Evolutionary conservation across 2,888 invertebrate genomes (phyloP), one percentile per base, ranked within the genome.

Genomic region (Peribatodes rhomboidaria): DNA sequence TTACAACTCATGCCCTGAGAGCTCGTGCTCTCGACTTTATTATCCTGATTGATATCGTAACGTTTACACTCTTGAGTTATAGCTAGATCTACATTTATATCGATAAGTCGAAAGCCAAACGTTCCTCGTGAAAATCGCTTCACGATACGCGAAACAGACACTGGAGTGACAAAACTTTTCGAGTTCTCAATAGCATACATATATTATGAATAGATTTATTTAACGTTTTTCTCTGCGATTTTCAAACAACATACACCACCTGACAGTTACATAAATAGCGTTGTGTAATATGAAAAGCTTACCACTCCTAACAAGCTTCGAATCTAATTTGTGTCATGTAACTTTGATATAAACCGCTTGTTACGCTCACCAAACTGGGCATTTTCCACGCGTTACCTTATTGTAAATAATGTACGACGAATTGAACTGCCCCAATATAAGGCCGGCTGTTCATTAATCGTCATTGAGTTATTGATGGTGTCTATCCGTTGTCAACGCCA

Each of bases 1-100:
- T 86, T 84, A 85, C 83, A 83, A 85, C 81, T 85, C 85, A 86
- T 84, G 85, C 79, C 83, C 80, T 81, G 80, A 82, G 82, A 84
- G 84, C 76, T 84, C 80, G 81, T 82, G 83, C 76, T 69, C 65
- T 73, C 72, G 74, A 72, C 76, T 80, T 77, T 78, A 72, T 72
- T 78, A 77, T 79, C 77, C 71, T 69, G 73, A 75, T 78, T 76
- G 78, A 74, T 78, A 76, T 74, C 75, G 70, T 78, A 74, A 71
- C 67, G 71, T 76, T 76, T 75, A 71, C 70, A 71, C 67, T 69
- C 67, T 70, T 76, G 71, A 76, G 71, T 74, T 74, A 77, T 74
- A 67, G 63, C 70, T 65, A 59, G 67, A 72, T 74, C 65, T 73
- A 20, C 18, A 11, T 49, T 49, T 35, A 71, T 79, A 75, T 73